Evolutionary conservation across 2,797 vertebrate species (phyloP), one percentile per base, ranked within the genome.

Genomic region (Catharus ustulatus): DNA sequence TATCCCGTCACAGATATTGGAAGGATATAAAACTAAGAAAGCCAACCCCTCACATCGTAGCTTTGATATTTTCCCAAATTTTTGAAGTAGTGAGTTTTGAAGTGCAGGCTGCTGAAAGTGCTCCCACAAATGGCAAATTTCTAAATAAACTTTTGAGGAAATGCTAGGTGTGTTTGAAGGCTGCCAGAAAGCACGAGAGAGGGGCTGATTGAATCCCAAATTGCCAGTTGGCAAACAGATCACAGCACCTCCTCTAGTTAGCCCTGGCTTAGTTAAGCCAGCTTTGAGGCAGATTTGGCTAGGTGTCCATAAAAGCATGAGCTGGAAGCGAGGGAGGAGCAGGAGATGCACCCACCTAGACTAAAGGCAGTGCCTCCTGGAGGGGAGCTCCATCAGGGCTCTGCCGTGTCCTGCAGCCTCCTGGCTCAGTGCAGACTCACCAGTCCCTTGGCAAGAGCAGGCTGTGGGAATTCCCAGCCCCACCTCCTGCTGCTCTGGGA

Each of bases 181-280:
- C 45, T 63, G 18, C 12, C 72, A 51, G 40, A 51, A 38, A 75
- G 34, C 15, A n/a, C 0, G 0, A 62, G 17, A 8, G 3, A 9
- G 15, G 15, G 18, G 19, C 13, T 34, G 21, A 49, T 62, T 52
- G n/a, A 29, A 67, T 58, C 27, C 51, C 42, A 46, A 29, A 38
- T 6, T 51, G 20, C 10, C 48, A 24, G 32, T 0, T 67, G 52
- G 10, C 36, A 61, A 62, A 61, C 27, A 58, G 13, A 36, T 61
- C 51, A 23, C 10, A 15, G 19, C 11, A 12, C 49, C 62, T 63
- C 24, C 0, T 2, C 40, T 46, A 13, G 13, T 34, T 40, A 24
- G 19, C 27, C 74, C 48, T 48, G 68, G n/a, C 51, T 67, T 46
- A 49, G 26, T 49, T 48, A 43, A 74, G 14, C 23, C 78, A 46